Percentiles rank a stretch among this genome's conserved stretches.
Evolutionary conservation across 2,797 vertebrate species (phyloP).

Genomic region (Tauraco hartlaubi): DNA sequence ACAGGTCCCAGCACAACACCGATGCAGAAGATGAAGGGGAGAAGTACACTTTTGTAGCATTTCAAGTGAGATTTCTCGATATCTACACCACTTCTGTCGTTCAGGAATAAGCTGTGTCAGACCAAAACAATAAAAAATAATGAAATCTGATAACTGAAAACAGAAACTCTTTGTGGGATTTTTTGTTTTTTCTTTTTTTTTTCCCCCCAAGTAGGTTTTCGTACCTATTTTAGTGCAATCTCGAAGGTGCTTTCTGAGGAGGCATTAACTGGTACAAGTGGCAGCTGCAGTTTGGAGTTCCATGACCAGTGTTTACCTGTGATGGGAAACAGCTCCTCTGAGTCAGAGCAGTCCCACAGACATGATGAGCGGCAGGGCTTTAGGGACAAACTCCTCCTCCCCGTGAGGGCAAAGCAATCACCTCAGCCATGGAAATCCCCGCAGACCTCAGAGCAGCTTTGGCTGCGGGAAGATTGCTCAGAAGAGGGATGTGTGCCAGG

Average conservation of each 20-base stretch:
- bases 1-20: background rate
- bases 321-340: background rate
- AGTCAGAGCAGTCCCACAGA: background rate
- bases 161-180: background rate
- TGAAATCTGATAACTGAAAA: background rate
- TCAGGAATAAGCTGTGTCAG: background rate
- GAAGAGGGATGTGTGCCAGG: background rate
- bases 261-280: background rate
- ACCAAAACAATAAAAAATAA: background rate
- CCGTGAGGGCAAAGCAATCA: background rate
- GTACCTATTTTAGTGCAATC: background rate
- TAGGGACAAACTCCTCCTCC: background rate
- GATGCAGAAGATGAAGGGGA: background rate
- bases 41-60: background rate
- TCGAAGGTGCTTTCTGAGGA: background rate
- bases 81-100: accelerated
- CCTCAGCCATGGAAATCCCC: background rate
- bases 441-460: background rate
- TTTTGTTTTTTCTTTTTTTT: accelerated
- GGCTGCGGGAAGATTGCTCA: background rate
- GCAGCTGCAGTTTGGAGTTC: background rate
- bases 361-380: background rate
- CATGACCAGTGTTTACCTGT: accelerated
- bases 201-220: background rate
- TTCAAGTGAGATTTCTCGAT: background rate